These are phyloP conservation scores for Tragelaphus scriptus DNA, from an alignment of 2,113 vertebrate genomes.

Conservation along the genomic window DNA sequence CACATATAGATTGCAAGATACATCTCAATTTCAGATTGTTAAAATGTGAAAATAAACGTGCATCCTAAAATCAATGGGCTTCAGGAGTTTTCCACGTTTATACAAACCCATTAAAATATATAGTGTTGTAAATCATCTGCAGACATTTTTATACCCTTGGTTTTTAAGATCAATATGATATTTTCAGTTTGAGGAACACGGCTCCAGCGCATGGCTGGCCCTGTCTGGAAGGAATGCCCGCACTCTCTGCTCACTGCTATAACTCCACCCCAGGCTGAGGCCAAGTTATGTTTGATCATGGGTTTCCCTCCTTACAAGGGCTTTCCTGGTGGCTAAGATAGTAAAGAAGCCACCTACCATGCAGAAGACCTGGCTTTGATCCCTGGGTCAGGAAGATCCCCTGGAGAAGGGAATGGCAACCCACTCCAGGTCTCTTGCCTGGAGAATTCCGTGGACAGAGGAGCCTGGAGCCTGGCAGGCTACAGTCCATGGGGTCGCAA, in stretches of 20 bases:
- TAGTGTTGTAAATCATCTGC: not conserved
- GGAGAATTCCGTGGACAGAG: not conserved
- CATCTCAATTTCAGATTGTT: not conserved
- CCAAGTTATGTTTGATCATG: not conserved
- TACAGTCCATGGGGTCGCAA: not conserved
- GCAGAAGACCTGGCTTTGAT: not conserved
- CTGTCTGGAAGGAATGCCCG: not conserved
- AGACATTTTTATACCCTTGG: not conserved
- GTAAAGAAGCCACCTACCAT: not conserved
- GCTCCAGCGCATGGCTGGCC: rapidly evolving
- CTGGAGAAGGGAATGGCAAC: not conserved
- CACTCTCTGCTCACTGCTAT: not conserved
- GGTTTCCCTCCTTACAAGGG: not conserved
- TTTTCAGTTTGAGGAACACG: not conserved
- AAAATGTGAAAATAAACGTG: not conserved
- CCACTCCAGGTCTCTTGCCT: not conserved
- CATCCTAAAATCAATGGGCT: not conserved
- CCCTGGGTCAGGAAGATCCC: not conserved
- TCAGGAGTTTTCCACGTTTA: not conserved
- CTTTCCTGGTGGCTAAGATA: not conserved
- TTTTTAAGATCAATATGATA: not conserved
- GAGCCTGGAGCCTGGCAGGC: not conserved
- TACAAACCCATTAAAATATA: not conserved
- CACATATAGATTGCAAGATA: not conserved
- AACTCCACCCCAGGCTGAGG: not conserved